Percentiles rank a stretch among this genome's conserved stretches.
Evolutionary conservation across 1,140 invertebrate species (phyloP).

Genomic region (Neodiprion virginianus): DNA sequence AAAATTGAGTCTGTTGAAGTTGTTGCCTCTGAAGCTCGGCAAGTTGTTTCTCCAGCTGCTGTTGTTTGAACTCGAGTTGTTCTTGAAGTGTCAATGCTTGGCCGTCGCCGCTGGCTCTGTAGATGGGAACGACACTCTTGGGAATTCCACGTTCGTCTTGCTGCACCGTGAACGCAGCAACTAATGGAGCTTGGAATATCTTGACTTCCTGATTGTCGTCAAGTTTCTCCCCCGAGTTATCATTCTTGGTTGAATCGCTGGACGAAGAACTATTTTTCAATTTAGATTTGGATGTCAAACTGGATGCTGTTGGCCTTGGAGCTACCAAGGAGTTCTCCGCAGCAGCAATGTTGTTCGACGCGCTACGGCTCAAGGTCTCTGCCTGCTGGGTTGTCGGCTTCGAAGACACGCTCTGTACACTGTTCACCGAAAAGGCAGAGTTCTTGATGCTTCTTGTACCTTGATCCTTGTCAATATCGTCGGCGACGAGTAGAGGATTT

Average conservation of each 20-base stretch:
- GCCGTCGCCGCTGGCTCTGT: conserved; percentile 47
- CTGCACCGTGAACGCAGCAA: conserved; percentile 83
- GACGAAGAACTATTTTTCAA: conserved; percentile 50
- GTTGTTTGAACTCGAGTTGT: conserved; percentile 73
- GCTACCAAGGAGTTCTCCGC: conserved; percentile 42
- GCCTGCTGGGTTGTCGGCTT: conserved; percentile 32
- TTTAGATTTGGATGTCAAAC: conserved; percentile 31
- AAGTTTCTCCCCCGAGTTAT: conserved; percentile 38
- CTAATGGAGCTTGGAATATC: conserved; percentile 79
- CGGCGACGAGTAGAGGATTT: conserved; percentile 10
- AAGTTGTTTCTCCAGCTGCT: conserved; percentile 73
- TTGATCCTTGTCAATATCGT: conserved; percentile 32
- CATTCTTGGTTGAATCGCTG: conserved; percentile 43
- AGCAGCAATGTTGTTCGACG: conserved; percentile 44
- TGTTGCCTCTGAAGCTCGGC: conserved; percentile 72
- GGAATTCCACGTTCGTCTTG: conserved; percentile 78
- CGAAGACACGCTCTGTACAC: conserved; percentile 32
- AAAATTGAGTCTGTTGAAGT: conserved; percentile 72
- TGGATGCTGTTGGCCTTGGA: conserved; percentile 46
- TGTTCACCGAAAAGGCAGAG: conserved; percentile 26
- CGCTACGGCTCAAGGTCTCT: conserved; percentile 46
- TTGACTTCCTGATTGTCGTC: conserved; percentile 72
- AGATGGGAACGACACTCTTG: conserved; percentile 77
- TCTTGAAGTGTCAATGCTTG: conserved; percentile 61
- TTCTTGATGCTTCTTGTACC: conserved; percentile 32